Conservation (phyloP, 2,888 invertebrate genomes). For the Cephus runcator region DNA sequence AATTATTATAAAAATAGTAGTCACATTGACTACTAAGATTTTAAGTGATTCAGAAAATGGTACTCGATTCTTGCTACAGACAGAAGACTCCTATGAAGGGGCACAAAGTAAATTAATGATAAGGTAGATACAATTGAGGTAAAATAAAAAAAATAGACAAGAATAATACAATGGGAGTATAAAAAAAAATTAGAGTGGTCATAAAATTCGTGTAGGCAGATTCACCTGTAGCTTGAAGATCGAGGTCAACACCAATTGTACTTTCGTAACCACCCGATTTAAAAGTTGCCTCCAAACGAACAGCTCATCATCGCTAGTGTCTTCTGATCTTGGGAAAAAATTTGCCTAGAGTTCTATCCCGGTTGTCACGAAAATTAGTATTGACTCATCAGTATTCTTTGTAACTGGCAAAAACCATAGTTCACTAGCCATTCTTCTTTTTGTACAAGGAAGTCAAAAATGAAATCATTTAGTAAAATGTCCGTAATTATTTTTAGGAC, state of each 20-base stretch:
- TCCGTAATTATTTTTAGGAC: background rate
- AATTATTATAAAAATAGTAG: background rate
- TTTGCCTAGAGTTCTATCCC: slow-evolving; percentile 8
- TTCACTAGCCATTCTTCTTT: background rate
- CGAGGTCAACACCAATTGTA: background rate
- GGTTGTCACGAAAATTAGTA: slow-evolving; percentile 1
- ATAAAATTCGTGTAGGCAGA: background rate
- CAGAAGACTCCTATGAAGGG: background rate
- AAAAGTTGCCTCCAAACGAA: background rate
- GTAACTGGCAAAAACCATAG: background rate
- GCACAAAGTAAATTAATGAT: background rate
- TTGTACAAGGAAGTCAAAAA: background rate
- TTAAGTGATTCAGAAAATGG: background rate
- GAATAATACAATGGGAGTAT: background rate
- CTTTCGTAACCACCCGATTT: background rate
- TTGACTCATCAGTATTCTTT: background rate
- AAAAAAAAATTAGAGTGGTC: background rate
- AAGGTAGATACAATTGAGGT: background rate
- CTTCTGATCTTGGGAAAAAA: slow-evolving; percentile 11
- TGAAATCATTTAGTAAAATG: background rate
- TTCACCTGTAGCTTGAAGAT: background rate
- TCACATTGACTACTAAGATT: background rate
- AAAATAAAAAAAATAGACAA: background rate
- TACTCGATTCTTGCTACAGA: background rate
- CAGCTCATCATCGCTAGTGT: background rate